Conservation (phyloP, 2,113 vertebrate species). For the Eidolon helvum region DNA sequence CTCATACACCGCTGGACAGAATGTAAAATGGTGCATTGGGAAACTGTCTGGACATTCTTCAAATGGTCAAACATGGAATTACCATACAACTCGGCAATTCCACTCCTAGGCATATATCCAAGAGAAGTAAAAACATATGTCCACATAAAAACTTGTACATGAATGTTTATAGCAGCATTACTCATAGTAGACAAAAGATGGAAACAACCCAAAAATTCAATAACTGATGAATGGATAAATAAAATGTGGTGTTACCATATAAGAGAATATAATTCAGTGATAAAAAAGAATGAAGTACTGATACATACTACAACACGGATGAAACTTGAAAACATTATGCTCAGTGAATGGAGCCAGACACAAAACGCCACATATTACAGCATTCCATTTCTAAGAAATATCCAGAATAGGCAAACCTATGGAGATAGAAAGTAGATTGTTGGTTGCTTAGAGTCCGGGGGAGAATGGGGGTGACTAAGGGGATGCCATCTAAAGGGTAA, state of each 20-base stretch:
- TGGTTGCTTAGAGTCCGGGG: background rate
- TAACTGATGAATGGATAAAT: background rate
- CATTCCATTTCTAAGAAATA: too few species aligned
- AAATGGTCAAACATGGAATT: background rate
- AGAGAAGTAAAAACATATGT: background rate
- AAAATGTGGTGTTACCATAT: background rate
- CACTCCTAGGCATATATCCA: background rate
- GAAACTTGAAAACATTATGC: background rate
- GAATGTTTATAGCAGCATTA: too few species aligned
- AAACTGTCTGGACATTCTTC: background rate
- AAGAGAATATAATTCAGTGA: background rate
- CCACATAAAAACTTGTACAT: too few species aligned
- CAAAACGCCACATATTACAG: background rate
- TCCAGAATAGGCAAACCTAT: too few species aligned
- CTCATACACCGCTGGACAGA: background rate
- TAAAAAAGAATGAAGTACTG: background rate
- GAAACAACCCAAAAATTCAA: background rate
- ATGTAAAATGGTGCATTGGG: background rate
- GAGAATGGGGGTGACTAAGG: fast-evolving
- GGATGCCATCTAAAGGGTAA: background rate
- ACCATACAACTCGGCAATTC: background rate
- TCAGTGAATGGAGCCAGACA: background rate
- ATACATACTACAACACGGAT: background rate
- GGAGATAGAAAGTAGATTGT: background rate
- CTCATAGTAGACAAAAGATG: background rate